Evolutionary conservation across 2,888 invertebrate genomes (phyloP).

Genomic region (Protonemura montana): DNA sequence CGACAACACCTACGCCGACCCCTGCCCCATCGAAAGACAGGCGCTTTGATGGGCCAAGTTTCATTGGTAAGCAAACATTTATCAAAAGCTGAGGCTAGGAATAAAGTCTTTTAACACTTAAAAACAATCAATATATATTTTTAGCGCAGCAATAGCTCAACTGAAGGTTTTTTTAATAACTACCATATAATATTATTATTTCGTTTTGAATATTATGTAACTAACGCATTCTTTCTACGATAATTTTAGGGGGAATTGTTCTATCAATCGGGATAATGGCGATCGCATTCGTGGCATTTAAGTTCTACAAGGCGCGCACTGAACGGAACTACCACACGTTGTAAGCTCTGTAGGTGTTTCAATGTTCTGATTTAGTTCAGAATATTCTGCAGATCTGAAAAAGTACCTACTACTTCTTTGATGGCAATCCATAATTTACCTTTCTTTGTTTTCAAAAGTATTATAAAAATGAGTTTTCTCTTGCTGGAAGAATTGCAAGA

Average conservation of each 20-base stretch:
- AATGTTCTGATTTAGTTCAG: not conserved
- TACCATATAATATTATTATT: conserved; percentile 14
- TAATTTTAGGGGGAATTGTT: conserved; percentile 77
- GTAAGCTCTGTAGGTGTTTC: conserved; percentile 62
- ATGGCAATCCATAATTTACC: not conserved
- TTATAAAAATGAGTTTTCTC: not conserved
- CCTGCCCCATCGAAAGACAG: conserved; percentile 54
- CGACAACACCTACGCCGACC: conserved; percentile 48
- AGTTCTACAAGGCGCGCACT: conserved; percentile 85
- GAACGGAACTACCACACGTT: conserved; percentile 89
- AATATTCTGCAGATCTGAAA: not conserved
- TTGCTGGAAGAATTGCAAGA: not conserved
- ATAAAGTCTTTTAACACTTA: too few relatives aligned
- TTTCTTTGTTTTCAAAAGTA: not conserved
- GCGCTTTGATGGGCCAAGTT: conserved; percentile 79
- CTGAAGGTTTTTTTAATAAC: too few relatives aligned
- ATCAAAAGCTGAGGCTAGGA: not conserved
- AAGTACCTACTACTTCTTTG: not conserved
- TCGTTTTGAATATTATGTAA: conserved; percentile 20
- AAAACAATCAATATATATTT: too few relatives aligned
- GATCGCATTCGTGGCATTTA: conserved; percentile 82
- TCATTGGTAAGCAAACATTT: conserved; percentile 60
- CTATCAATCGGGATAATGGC: conserved; percentile 80
- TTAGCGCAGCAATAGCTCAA: too few relatives aligned
- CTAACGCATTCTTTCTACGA: not conserved